Conservation (phyloP, 2,797 vertebrate genomes). For the Hipposideros larvatus region DNA sequence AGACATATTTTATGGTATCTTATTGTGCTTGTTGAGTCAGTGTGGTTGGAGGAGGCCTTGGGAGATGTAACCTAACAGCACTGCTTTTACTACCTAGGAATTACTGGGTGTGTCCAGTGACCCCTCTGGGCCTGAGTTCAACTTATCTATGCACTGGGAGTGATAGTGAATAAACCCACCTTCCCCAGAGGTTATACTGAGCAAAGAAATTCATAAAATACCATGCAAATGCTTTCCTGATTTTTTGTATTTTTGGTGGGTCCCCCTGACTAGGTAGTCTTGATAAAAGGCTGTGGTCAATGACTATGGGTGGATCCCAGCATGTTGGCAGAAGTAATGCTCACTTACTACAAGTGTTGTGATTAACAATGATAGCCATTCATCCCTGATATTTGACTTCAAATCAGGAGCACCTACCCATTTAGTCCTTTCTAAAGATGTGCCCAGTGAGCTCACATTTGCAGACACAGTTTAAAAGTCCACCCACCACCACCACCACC, state of each 20-base stretch:
- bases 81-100: not conserved
- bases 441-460: conserved; percentile 38
- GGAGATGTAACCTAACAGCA: not conserved
- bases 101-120: not conserved
- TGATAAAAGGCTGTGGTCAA: not conserved
- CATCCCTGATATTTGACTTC: conserved; percentile 44
- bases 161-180: not conserved
- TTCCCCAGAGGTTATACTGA: not conserved
- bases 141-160: not conserved
- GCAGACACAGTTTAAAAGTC: not conserved
- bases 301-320: not conserved
- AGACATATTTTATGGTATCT: not conserved
- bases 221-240: not conserved
- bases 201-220: not conserved
- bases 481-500: accelerated
- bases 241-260: not conserved
- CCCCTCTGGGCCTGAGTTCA: not conserved
- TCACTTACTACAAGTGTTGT: not conserved
- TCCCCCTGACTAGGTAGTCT: not conserved
- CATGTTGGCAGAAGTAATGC: not conserved
- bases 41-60: not conserved
- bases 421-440: not conserved
- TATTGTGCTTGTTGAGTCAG: not conserved
- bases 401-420: not conserved
- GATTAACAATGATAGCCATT: conserved; percentile 46